These are phyloP conservation scores for Mesoligia furuncula DNA, from an alignment of 2,888 invertebrate genomes.

Conservation along the genomic window DNA sequence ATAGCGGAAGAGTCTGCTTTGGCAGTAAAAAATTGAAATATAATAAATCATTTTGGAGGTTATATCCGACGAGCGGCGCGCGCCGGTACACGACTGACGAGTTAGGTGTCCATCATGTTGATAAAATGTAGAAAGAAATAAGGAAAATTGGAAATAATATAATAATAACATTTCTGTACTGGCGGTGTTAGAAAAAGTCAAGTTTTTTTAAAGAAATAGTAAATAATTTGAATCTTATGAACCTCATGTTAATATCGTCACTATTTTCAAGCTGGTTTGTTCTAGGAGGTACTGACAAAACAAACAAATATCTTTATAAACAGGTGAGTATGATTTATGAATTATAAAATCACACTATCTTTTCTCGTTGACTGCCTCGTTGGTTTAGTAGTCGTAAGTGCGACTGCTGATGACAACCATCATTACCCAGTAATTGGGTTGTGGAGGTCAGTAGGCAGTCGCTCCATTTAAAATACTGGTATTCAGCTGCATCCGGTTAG, in stretches of 20 bases:
- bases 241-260: not conserved
- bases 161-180: not conserved
- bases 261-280: not conserved
- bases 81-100: conserved; percentile 74
- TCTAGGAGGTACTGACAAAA: not conserved
- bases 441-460: too few relatives aligned
- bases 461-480: too few relatives aligned
- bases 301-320: not conserved
- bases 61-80: conserved; percentile 75
- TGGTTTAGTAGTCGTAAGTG: too few relatives aligned
- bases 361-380: too few relatives aligned
- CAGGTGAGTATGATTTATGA: too few relatives aligned
- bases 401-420: too few relatives aligned
- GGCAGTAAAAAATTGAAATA: conserved; percentile 79
- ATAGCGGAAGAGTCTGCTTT: conserved; percentile 74
- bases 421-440: too few relatives aligned
- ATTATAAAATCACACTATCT: too few relatives aligned
- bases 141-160: not conserved
- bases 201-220: not conserved
- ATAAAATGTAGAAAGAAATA: conserved; percentile 37
- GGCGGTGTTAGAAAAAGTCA: not conserved
- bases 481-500: too few relatives aligned
- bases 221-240: not conserved
- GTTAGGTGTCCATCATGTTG: conserved; percentile 63
- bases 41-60: conserved; percentile 83